Base-by-base conservation (phyloP, 2,113 vertebrate genomes). In the Sander lucioperca region DNA sequence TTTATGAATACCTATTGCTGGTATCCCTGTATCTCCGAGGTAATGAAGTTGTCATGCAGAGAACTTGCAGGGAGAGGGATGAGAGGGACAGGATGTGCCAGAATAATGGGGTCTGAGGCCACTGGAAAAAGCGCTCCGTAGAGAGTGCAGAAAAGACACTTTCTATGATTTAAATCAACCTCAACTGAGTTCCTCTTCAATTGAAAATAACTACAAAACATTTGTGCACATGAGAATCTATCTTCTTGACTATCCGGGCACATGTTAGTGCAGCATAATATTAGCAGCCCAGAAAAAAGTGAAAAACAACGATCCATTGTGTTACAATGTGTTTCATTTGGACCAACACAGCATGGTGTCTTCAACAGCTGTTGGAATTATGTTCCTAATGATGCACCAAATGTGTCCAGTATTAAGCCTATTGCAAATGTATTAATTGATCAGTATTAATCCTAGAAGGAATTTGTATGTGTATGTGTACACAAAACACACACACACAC, bases 1-100 rank as follows among this genome's bases (percentile, higher is more conserved):
- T 81, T 84, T 76, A 80, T 89, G 83, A 86, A 85, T 91, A 89
- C 87, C 91, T 81, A 84, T 75, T 27, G 64, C 76, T 18, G 7
- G 61, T 74, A 72, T 92, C 81, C 65, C 16, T n/a, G 62, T 50
- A 87, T 82, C 77, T 78, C 19, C 0, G 1, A 43, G 83, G 74
- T 78, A 89, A 83, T 86, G 74, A 83, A 79, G 68, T 78, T 25
- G 11, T 50, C 74, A n/a, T 30, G 65, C 45, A 66, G 71, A 21
- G 56, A 76, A 33, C 6, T 1, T 47, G 64, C 33, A 50, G 47
- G 43, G 36, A 75, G 61, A 77, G 25, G 57, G 59, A 78, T 72
- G 58, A 82, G 77, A 77, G 54, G 23, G 25, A 76, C n/a, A 30
- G 30, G 56, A 71, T 48, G 48, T 50, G 81, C 43, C 45, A 76